phyloP scores from a whole-genome alignment of 1,140 invertebrate species.

The Aethina tumida region DNA sequence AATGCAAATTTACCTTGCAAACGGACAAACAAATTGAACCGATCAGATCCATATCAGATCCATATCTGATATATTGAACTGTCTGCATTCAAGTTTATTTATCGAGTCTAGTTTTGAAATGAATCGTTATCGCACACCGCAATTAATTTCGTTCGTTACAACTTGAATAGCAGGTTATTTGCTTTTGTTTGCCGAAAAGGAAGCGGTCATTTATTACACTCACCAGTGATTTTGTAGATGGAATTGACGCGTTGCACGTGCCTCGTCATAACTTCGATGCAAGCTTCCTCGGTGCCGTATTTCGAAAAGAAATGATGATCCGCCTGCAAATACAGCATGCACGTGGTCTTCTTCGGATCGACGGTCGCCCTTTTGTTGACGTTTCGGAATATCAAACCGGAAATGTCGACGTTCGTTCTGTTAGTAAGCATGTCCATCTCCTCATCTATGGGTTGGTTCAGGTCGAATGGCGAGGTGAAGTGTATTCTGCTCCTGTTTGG shows the following conservation, averaged over 20 bases:
- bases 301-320: conserved; percentile 90
- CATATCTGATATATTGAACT: no score
- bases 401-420: conserved; percentile 25
- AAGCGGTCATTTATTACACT: conserved; percentile 5
- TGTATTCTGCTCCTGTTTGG: conserved; percentile 18
- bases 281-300: conserved; percentile 86
- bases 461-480: conserved; percentile 23
- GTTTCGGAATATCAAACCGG: conserved; percentile 43
- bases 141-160: no score
- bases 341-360: conserved; percentile 71
- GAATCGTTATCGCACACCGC: no score
- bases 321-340: conserved; percentile 88
- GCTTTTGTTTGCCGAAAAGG: no score
- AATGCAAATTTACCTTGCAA: no score
- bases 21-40: no score
- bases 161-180: no score
- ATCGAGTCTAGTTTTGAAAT: no score
- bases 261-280: conserved; percentile 89
- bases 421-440: conserved; percentile 26
- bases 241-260: conserved; percentile 89
- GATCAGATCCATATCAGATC: no score
- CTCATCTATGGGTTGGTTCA: conserved; percentile 30
- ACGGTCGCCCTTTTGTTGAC: conserved; percentile 62
- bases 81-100: no score
- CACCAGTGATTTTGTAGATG: conserved; percentile 84